Evolutionary conservation across 2,888 invertebrate species (phyloP).

Genomic region (Trypoxylon attenuatum): DNA sequence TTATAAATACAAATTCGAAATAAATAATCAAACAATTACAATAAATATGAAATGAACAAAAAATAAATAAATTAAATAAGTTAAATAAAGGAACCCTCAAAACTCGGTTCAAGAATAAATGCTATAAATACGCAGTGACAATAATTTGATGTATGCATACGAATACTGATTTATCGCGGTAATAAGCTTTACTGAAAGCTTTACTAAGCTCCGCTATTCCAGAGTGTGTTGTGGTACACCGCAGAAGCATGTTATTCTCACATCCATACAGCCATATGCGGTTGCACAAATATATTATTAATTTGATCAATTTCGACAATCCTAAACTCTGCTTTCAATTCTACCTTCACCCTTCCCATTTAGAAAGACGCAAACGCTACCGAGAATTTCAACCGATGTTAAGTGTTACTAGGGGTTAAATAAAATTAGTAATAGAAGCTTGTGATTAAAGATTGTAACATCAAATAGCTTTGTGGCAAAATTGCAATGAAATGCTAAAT

Average conservation of each 20-base stretch:
- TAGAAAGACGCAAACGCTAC: neutral
- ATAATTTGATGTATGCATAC: slow-evolving; percentile 6
- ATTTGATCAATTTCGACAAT: no score
- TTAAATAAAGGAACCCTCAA: neutral
- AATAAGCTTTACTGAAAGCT: slow-evolving; percentile 17
- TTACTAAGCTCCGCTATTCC: no score
- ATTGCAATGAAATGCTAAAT: slow-evolving; percentile 52
- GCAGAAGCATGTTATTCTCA: slow-evolving; percentile 25
- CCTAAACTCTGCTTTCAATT: no score
- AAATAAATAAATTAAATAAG: slow-evolving; percentile 24
- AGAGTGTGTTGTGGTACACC: slow-evolving; percentile 27
- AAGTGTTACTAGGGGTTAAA: slow-evolving; percentile 15
- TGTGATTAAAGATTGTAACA: slow-evolving; percentile 6
- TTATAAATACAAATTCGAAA: slow-evolving; percentile 8
- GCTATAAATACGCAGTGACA: slow-evolving; percentile 10
- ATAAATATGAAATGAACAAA: slow-evolving; percentile 38
- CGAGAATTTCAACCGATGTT: neutral
- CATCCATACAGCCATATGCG: slow-evolving; percentile 28
- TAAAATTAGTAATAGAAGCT: slow-evolving; percentile 33
- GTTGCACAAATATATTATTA: no score
- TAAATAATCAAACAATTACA: slow-evolving; percentile 17
- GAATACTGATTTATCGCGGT: slow-evolving; percentile 20
- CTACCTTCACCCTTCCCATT: no score
- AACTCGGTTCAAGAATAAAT: neutral
- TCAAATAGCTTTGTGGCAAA: slow-evolving; percentile 29